These are phyloP conservation scores for Bryconaethiops microstoma DNA, from an alignment of 2,797 vertebrate genomes.

Conservation along the genomic window DNA sequence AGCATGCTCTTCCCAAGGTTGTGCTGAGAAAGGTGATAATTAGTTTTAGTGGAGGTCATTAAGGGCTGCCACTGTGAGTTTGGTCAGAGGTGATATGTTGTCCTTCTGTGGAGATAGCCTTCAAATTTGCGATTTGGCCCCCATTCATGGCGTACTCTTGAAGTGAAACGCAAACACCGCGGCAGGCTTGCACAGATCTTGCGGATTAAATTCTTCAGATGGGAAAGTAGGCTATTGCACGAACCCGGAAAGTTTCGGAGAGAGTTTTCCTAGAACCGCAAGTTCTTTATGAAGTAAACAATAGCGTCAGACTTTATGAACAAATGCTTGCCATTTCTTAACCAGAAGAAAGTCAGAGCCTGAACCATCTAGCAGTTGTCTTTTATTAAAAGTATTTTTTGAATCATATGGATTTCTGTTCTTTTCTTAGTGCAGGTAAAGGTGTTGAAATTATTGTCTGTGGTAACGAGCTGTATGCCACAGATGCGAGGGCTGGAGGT, in stretches of 20 bases:
- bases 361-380: background rate
- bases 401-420: too few species aligned
- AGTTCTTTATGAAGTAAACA: background rate
- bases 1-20: background rate
- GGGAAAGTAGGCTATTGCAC: background rate
- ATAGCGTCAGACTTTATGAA: too few species aligned
- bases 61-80: constrained; percentile 4
- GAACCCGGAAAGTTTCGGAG: background rate
- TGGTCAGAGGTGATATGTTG: background rate
- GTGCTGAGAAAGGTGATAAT: constrained; percentile 22
- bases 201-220: background rate
- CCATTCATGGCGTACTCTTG: background rate
- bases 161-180: background rate
- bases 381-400: too few species aligned
- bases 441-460: too few species aligned
- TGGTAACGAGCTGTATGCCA: too few species aligned
- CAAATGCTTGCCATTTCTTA: too few species aligned
- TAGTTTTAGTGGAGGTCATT: constrained; percentile 23
- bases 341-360: background rate
- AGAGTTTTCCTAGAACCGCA: background rate
- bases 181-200: background rate
- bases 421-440: too few species aligned
- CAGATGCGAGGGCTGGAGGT: too few species aligned
- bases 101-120: background rate
- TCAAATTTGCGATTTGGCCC: background rate